Conservation (phyloP, 92 coral and sea anemone species). For the Paramuricea clavata region DNA sequence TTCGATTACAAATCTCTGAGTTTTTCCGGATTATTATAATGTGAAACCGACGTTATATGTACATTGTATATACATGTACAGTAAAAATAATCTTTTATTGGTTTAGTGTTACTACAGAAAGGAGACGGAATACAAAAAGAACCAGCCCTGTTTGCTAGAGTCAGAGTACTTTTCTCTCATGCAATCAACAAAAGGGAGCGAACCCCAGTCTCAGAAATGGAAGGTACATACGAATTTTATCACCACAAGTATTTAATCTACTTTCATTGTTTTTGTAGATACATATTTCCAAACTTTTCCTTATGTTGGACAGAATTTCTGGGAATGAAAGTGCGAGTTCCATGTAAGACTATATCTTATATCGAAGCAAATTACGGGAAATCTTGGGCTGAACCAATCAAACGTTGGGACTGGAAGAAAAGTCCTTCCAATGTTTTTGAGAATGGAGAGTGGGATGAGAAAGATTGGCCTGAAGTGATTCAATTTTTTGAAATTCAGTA, state of each 20-base stretch:
- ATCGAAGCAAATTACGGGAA: constrained; percentile 94
- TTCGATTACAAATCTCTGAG: too few relatives aligned
- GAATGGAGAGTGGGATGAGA: constrained; percentile 94
- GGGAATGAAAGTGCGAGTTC: constrained; percentile 83
- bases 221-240: too few relatives aligned
- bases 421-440: constrained; percentile 97
- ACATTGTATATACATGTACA: too few relatives aligned
- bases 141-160: too few relatives aligned
- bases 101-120: too few relatives aligned
- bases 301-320: constrained; percentile 98
- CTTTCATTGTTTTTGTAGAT: constrained; percentile 54
- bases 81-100: too few relatives aligned
- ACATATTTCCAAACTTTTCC: constrained; percentile 92
- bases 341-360: constrained; percentile 87
- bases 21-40: too few relatives aligned
- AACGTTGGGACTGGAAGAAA: constrained; percentile 96
- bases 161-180: too few relatives aligned
- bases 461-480: constrained; percentile 92
- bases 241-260: neutral
- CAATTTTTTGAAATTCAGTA: constrained; percentile 74
- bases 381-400: constrained; percentile 88
- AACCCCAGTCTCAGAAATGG: too few relatives aligned
- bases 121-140: neutral
- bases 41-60: too few relatives aligned
- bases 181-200: too few relatives aligned